A percentile compares a stretch with the other conserved stretches of the same genome.
Evolutionary conservation across 1,140 invertebrate species (phyloP).

Genomic region (Oreohelix idahoensis): DNA sequence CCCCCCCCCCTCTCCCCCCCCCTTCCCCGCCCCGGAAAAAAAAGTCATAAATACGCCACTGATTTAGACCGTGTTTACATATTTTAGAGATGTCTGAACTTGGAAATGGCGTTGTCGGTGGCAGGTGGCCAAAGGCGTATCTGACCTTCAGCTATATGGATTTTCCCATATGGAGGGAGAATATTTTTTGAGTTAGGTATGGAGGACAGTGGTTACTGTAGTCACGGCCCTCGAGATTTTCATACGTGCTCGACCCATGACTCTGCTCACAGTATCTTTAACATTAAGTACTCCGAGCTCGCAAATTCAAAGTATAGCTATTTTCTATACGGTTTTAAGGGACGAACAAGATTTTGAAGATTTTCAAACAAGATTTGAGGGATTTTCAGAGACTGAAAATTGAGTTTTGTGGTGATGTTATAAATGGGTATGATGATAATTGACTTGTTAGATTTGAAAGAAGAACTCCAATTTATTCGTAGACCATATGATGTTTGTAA

Average conservation of each 20-base stretch:
- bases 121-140: too few species aligned
- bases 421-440: not conserved
- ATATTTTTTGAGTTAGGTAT: slow-evolving; percentile 34
- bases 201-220: slow-evolving; percentile 35
- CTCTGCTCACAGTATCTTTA: slow-evolving; percentile 50
- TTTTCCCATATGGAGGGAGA: too few species aligned
- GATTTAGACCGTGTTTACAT: too few species aligned
- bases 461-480: slow-evolving; percentile 27
- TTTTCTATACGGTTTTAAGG: slow-evolving; percentile 59
- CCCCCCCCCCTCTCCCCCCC: too few species aligned
- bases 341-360: slow-evolving; percentile 69
- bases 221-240: slow-evolving; percentile 10
- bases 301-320: slow-evolving; percentile 51
- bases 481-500: slow-evolving; percentile 18
- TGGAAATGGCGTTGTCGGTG: too few species aligned
- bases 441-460: not conserved
- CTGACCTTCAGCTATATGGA: too few species aligned
- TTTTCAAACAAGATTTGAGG: slow-evolving; percentile 62
- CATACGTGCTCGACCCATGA: not conserved
- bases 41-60: too few species aligned
- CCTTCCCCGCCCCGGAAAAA: too few species aligned
- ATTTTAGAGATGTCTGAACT: too few species aligned
- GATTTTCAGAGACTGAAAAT: slow-evolving; percentile 52
- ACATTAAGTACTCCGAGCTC: slow-evolving; percentile 57
- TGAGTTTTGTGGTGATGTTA: slow-evolving; percentile 28